Conservation (phyloP, 1,140 invertebrate species). For the Drosophila micromelanica region DNA sequence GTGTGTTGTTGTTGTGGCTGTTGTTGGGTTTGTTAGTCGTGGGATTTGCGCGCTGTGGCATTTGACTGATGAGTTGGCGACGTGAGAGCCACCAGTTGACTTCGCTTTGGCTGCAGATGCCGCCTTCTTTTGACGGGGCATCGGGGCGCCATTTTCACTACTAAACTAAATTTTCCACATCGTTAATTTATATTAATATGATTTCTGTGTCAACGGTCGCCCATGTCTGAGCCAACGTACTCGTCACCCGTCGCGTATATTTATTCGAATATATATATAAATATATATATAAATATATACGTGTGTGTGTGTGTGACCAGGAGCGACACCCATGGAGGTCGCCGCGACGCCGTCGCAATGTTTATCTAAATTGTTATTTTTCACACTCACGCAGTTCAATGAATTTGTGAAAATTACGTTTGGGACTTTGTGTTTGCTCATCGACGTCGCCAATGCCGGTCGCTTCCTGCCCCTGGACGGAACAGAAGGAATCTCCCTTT, state of each 20-base stretch:
- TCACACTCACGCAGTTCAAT: slow-evolving; percentile 84
- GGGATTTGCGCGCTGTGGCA: slow-evolving; percentile 73
- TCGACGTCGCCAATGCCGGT: slow-evolving; percentile 23
- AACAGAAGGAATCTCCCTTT: no score
- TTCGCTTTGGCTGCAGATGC: slow-evolving; percentile 17
- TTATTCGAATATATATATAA: slow-evolving; percentile 1
- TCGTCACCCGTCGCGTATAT: slow-evolving; percentile 55
- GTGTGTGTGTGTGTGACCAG: slow-evolving; percentile 15
- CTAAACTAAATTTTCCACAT: slow-evolving; percentile 85
- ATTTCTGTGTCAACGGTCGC: slow-evolving; percentile 83
- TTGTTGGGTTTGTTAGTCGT: slow-evolving; percentile 33
- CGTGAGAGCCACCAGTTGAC: slow-evolving; percentile 64
- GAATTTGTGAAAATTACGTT: slow-evolving; percentile 84
- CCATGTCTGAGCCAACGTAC: slow-evolving; percentile 47
- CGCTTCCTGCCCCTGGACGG: background rate
- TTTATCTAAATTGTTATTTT: slow-evolving; percentile 85
- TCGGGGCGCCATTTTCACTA: slow-evolving; percentile 74
- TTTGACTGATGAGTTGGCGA: slow-evolving; percentile 77
- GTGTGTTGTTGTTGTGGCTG: slow-evolving; percentile 5
- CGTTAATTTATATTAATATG: slow-evolving; percentile 85
- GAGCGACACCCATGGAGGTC: slow-evolving; percentile 71
- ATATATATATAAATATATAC: slow-evolving; percentile 1
- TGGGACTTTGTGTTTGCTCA: slow-evolving; percentile 83
- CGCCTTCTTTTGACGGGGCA: no score
- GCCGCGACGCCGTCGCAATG: slow-evolving; percentile 74